These are phyloP conservation scores for Aspidiotus destructor DNA, from an alignment of 2,888 invertebrate genomes.

Conservation along the genomic window DNA sequence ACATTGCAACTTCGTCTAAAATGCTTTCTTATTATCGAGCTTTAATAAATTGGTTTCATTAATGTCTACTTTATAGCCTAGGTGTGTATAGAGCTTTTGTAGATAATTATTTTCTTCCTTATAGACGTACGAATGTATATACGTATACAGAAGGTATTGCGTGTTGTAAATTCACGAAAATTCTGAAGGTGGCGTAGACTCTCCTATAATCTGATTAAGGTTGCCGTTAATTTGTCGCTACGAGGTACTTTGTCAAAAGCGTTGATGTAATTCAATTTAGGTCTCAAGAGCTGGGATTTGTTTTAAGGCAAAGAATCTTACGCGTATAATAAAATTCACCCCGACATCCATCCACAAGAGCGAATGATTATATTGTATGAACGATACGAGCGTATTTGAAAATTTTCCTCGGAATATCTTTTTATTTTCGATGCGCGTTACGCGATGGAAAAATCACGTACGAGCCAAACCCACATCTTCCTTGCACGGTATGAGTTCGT, in stretches of 20 bases:
- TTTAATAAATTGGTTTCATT: slow-evolving; percentile 32
- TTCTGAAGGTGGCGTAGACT: slow-evolving; percentile 3
- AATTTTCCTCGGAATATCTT: too few species aligned
- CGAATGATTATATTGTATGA: too few species aligned
- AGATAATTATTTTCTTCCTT: slow-evolving; percentile 32
- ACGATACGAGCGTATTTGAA: too few species aligned
- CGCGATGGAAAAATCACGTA: too few species aligned
- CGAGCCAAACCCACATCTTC: too few species aligned
- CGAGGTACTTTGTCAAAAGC: slow-evolving; percentile 29
- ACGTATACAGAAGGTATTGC: slow-evolving; percentile 26
- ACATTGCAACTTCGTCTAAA: background rate
- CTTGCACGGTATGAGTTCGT: too few species aligned
- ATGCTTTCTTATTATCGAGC: slow-evolving; percentile 29
- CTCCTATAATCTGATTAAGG: slow-evolving; percentile 27
- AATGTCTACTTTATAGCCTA: slow-evolving; percentile 29
- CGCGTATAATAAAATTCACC: slow-evolving; percentile 1
- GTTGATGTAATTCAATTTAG: slow-evolving; percentile 24
- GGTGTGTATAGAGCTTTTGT: slow-evolving; percentile 22
- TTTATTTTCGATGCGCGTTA: too few species aligned
- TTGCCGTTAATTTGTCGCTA: slow-evolving; percentile 32
- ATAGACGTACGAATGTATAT: slow-evolving; percentile 20
- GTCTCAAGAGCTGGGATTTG: slow-evolving; percentile 24
- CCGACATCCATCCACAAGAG: too few species aligned
- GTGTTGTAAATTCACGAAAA: background rate
- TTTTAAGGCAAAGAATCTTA: slow-evolving; percentile 28